Base-by-base conservation (phyloP, 2,888 invertebrate genomes). In the Cheiracanthium punctorium region DNA sequence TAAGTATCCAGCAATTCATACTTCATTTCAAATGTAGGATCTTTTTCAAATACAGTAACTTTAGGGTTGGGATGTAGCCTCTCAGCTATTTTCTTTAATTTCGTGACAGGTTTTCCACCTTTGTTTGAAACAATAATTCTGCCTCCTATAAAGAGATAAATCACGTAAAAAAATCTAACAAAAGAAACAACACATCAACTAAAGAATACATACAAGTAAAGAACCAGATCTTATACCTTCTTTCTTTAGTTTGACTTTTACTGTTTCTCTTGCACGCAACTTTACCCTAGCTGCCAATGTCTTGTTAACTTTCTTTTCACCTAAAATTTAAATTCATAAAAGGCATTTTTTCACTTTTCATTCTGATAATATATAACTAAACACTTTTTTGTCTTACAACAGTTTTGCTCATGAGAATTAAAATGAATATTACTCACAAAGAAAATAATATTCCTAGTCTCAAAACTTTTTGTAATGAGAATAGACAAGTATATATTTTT, bases 21-120 rank as follows among this genome's bases (percentile, higher is more conserved):
- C 91, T 90, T 92, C 70, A 91, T 90, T 88, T 92, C 91, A 90
- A 92, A 91, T 76, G 92, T 91, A 5, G 92, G 92, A 88, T 92
- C 92, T 82, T 91, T 91, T 70, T 91, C 90, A 82, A 91, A 89
- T 5, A 92, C 90, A 65, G 91, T 91, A 37, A 92, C 91, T 76
- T 91, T 90, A 1, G 90, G 90, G 79, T 91, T 91, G 58, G 92
- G 91, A 74, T 90, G 90, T 24, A 92, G 90, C 48, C 87, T 72
- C 58, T 87, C 87, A 28, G 80, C 87, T 33, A 87, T 87, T 65
- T 87, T 87, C 58, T 58, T 79, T 28, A 87, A 37, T 43, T 81
- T 87, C 24, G 81, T 79, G 1, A 77, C 87, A 20, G 87, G 87
- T 32, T 87, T 87, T 4, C 81, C 72, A 67, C 52, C 43, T 77